These are phyloP conservation scores for Ornithoptera priamus DNA, from an alignment of 2,888 invertebrate genomes.

Conservation along the genomic window DNA sequence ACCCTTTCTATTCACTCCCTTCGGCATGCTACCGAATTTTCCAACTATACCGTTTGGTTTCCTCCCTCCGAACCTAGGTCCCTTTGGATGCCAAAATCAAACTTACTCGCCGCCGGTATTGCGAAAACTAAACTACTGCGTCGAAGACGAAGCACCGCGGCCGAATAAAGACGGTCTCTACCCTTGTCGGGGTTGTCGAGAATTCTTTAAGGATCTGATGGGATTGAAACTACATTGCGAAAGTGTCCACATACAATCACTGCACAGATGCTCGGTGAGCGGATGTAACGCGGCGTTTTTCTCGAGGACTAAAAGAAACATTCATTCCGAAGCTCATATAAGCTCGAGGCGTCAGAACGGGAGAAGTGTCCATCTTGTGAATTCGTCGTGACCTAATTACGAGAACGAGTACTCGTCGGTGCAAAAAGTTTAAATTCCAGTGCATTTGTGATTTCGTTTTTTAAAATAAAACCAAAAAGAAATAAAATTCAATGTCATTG, in stretches of 20 bases:
- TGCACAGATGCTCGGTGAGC: conserved; percentile 87
- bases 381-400: conserved; percentile 60
- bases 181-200: conserved; percentile 85
- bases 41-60: conserved; percentile 70
- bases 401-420: conserved; percentile 32
- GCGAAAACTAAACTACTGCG: conserved; percentile 78
- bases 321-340: conserved; percentile 86
- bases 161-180: conserved; percentile 84
- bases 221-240: conserved; percentile 87
- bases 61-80: conserved; percentile 67
- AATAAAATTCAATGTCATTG: conserved; percentile 39
- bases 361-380: conserved; percentile 45
- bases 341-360: conserved; percentile 62
- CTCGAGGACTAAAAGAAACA: conserved; percentile 87
- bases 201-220: conserved; percentile 81
- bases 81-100: conserved; percentile 63
- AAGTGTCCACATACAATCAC: conserved; percentile 82
- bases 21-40: conserved; percentile 73
- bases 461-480: conserved; percentile 59
- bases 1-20: conserved; percentile 72
- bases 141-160: conserved; percentile 84
- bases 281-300: conserved; percentile 90
- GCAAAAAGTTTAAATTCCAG: conserved; percentile 46
- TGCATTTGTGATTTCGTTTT: conserved; percentile 68
- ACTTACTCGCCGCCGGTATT: conserved; percentile 61